A percentile compares a stretch with the other conserved stretches of the same genome.
Conservation (phyloP, 2,113 vertebrate species). For the Nycticebus coucang region DNA sequence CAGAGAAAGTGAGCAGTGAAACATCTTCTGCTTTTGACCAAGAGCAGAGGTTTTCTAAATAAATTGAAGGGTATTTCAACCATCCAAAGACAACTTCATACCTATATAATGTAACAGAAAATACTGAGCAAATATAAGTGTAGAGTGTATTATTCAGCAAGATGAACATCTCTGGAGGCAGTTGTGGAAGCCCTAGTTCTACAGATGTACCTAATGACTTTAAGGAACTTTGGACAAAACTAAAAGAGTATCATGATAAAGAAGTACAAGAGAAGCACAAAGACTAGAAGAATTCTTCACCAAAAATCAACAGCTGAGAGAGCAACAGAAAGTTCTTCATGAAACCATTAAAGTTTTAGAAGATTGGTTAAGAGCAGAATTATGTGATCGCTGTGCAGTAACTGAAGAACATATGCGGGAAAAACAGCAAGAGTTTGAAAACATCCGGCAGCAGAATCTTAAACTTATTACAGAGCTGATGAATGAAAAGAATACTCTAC, state of each 20-base stretch:
- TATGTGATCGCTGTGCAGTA: conserved; percentile 92
- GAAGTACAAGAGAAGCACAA: conserved; percentile 90
- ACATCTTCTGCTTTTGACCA: conserved; percentile 81
- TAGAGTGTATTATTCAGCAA: too few relatives aligned
- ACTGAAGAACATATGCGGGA: conserved; percentile 92
- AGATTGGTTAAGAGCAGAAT: conserved; percentile 90
- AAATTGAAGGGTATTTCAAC: conserved; percentile 83
- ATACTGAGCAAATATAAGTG: too few relatives aligned
- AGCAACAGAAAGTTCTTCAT: conserved; percentile 93
- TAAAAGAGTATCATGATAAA: too few relatives aligned
- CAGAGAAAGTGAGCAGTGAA: conserved; percentile 82
- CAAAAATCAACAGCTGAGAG: conserved; percentile 95
- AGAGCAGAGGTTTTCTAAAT: conserved; percentile 82
- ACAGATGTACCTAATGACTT: too few relatives aligned
- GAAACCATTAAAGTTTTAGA: conserved; percentile 92
- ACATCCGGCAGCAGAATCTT: conserved; percentile 90
- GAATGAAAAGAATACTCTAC: conserved; percentile 90
- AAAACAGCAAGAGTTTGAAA: conserved; percentile 90
- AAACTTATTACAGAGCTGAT: conserved; percentile 91
- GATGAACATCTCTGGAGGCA: too few relatives aligned
- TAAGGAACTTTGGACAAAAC: too few relatives aligned
- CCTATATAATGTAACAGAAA: too few relatives aligned
- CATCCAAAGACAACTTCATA: too few relatives aligned
- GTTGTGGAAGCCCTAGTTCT: too few relatives aligned
- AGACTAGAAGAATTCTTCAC: conserved; percentile 95